phyloP scores from a whole-genome alignment of 2,888 invertebrate species.

The Acleris cristana region DNA sequence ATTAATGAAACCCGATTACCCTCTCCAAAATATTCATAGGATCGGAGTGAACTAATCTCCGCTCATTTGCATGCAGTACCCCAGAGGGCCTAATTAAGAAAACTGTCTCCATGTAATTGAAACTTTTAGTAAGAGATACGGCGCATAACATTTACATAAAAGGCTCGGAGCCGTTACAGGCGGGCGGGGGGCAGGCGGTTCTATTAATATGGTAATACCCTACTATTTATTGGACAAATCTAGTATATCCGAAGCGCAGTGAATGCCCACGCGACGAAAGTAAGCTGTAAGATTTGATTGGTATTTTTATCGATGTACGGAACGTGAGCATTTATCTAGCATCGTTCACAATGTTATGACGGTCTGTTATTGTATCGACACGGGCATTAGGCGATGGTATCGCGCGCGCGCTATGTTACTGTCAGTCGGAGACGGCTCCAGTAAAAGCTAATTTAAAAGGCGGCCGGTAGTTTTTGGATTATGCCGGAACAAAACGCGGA shows the following conservation, averaged over 20 bases:
- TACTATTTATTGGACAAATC: slow-evolving; percentile 46
- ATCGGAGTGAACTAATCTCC: slow-evolving; percentile 29
- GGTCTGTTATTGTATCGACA: slow-evolving; percentile 38
- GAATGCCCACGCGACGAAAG: slow-evolving; percentile 44
- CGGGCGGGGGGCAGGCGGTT: slow-evolving; percentile 30
- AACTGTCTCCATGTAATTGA: slow-evolving; percentile 50
- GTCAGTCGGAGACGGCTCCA: slow-evolving; percentile 29
- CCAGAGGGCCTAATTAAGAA: slow-evolving; percentile 44
- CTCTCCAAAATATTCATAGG: slow-evolving; percentile 30
- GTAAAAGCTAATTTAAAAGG: slow-evolving; percentile 38
- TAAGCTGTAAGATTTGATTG: slow-evolving; percentile 42
- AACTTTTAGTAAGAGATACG: slow-evolving; percentile 50
- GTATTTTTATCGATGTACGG: slow-evolving; percentile 42
- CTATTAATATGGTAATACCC: slow-evolving; percentile 51
- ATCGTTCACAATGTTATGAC: slow-evolving; percentile 36
- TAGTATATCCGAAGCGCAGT: slow-evolving; percentile 41
- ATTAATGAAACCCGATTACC: slow-evolving; percentile 32
- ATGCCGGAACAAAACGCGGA: slow-evolving; percentile 35
- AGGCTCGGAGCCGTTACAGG: slow-evolving; percentile 35
- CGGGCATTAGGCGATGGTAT: slow-evolving; percentile 37
- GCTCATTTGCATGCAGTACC: slow-evolving; percentile 36
- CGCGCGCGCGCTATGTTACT: slow-evolving; percentile 35
- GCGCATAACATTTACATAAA: slow-evolving; percentile 52
- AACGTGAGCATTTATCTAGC: slow-evolving; percentile 36
- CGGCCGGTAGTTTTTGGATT: slow-evolving; percentile 38